Percentiles rank a stretch among this genome's conserved stretches.
Conservation (phyloP, 2,113 vertebrate species). For the Neolamprologus modestus region DNA sequence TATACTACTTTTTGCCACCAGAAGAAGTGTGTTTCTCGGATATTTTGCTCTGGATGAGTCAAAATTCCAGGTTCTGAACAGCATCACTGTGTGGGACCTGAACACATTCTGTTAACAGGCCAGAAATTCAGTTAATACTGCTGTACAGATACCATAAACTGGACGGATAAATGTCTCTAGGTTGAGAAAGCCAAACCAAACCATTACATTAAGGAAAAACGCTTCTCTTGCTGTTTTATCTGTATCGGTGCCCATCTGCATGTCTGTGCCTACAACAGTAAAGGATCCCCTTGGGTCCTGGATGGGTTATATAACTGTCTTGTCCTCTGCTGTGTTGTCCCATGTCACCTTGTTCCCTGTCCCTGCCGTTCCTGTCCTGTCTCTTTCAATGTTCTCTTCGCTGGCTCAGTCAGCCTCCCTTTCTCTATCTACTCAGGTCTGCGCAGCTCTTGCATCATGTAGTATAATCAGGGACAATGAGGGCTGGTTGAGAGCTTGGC, state of each 20-base stretch:
- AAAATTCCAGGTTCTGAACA: not conserved
- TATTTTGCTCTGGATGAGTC: not conserved
- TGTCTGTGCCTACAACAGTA: not conserved
- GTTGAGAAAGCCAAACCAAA: not conserved
- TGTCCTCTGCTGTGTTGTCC: not conserved
- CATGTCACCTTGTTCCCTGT: not conserved
- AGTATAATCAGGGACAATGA: not conserved
- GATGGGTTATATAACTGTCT: not conserved
- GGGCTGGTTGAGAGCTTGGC: not conserved
- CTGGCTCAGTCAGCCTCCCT: not conserved
- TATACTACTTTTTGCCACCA: not conserved
- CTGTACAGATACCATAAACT: not conserved
- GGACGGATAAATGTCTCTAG: not conserved
- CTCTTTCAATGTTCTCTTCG: not conserved
- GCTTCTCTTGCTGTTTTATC: not conserved
- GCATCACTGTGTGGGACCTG: not conserved
- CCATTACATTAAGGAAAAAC: not conserved
- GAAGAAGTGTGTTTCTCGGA: fast-evolving
- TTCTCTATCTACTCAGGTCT: not conserved
- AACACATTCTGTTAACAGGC: not conserved
- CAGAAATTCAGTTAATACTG: not conserved
- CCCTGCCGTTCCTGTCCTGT: not conserved
- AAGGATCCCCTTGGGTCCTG: not conserved
- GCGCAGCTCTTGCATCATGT: conserved; percentile 1
- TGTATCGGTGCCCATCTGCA: not conserved